Base-by-base conservation (phyloP, 2,888 invertebrate species). In the Pachymerium ferrugineum region DNA sequence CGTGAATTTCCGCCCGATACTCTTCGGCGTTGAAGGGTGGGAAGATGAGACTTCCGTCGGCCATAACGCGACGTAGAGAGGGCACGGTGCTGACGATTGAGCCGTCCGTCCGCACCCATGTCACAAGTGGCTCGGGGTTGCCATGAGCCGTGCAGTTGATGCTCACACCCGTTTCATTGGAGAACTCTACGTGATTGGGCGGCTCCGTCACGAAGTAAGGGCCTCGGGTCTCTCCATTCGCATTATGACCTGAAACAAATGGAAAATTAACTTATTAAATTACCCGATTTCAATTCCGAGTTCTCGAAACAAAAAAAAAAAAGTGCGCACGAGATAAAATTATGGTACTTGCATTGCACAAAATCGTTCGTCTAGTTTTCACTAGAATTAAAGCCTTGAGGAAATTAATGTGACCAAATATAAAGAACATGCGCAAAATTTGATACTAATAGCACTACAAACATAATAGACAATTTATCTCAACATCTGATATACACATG, bases 71-170 rank as follows among this genome's bases (percentile, higher is more conserved):
- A 4, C 73, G 75, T 16, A 74, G 38, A 35, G 67, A 70, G n/a
- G 73, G 29, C 25, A 72, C 68, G 12, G 31, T 33, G 22, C 30
- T 29, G 16, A 74, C 75, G 19, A 74, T n/a, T 14, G 71, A 62
- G 14, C 67, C 67, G 42, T 74, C 70, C 29, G 47, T 22, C 25
- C 54, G 54, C 16, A 73, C 47, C 75, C 75, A 75, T 42, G 68
- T 74, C 16, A 75, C 73, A 16, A 69, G 22, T 10, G 75, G 75
- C 28, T 68, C 69, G 31, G 75, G 75, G 73, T 68, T 68, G 14
- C 75, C 75, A 12, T 70, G 67, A 29, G 74, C 75, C 29, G 74
- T 70, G 47, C 75, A 75, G 68, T 72, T 72, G 62, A 75, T 74
- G 31, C 62, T 42, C 22, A 70, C 74, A 22, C 75, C 75, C 19